phyloP scores from a whole-genome alignment of 2,113 vertebrate species.

The Ptilorrhoa leucosticta region DNA sequence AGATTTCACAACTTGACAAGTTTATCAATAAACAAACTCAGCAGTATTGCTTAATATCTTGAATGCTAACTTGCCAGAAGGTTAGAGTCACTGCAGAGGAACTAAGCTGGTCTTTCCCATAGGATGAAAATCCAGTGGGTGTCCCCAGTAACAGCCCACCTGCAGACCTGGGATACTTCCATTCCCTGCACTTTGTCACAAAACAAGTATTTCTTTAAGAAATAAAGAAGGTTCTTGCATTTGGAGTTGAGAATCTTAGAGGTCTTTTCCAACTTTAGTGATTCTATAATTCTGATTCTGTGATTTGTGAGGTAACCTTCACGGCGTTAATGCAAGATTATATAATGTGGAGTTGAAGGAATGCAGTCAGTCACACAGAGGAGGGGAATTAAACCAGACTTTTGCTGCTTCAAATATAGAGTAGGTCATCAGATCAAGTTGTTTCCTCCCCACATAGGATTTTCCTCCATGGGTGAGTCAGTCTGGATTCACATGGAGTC shows the following conservation, averaged over 20 bases:
- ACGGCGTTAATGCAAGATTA: rapidly evolving
- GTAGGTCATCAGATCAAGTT: neutral
- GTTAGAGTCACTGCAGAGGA: neutral
- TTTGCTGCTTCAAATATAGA: neutral
- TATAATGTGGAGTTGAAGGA: neutral
- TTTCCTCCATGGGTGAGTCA: neutral
- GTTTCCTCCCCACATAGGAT: neutral
- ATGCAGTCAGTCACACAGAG: neutral
- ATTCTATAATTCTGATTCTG: neutral
- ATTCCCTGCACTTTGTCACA: neutral
- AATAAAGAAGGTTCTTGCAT: neutral
- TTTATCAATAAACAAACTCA: neutral
- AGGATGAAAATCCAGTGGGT: neutral
- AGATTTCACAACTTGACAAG: neutral
- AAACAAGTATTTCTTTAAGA: neutral
- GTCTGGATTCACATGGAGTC: neutral
- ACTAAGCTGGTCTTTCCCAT: neutral
- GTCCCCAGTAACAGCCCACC: neutral
- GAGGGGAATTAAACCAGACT: neutral
- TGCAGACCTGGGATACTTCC: neutral
- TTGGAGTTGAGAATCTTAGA: neutral
- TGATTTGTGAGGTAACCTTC: neutral
- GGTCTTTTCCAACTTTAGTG: neutral
- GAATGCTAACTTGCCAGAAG: neutral
- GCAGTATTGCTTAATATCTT: neutral